These are phyloP conservation scores for Alligator mississippiensis DNA, from an alignment of 2,113 vertebrate species.

Conservation along the genomic window DNA sequence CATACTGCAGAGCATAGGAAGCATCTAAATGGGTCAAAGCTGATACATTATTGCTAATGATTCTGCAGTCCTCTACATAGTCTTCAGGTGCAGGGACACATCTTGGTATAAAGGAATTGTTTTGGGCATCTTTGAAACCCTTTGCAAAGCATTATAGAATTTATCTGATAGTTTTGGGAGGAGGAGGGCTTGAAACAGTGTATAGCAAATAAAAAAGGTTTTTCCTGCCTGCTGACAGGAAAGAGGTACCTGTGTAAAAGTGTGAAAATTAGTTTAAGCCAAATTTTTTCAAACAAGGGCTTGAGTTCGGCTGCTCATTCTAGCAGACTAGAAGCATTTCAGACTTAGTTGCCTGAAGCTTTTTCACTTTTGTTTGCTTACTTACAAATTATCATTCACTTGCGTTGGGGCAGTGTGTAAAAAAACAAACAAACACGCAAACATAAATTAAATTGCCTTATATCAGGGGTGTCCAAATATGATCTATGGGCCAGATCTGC, in stretches of 20 bases:
- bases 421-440: neutral
- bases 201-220: neutral
- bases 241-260: neutral
- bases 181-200: neutral
- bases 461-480: too few species aligned
- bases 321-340: neutral
- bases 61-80: neutral
- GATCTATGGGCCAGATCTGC: too few species aligned
- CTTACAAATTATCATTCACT: neutral
- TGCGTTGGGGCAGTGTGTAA: neutral
- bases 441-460: neutral
- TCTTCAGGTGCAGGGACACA: neutral
- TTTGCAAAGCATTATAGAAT: neutral
- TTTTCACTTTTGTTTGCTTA: neutral
- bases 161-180: neutral
- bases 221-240: neutral
- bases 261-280: neutral
- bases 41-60: neutral
- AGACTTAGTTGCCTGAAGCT: neutral
- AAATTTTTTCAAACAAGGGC: neutral
- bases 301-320: neutral
- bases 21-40: neutral
- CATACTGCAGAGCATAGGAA: too few species aligned
- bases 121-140: neutral
- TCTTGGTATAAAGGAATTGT: neutral